These are phyloP conservation scores for Corydoras sp. DNA, from an alignment of 2,113 vertebrate genomes.

Conservation along the genomic window DNA sequence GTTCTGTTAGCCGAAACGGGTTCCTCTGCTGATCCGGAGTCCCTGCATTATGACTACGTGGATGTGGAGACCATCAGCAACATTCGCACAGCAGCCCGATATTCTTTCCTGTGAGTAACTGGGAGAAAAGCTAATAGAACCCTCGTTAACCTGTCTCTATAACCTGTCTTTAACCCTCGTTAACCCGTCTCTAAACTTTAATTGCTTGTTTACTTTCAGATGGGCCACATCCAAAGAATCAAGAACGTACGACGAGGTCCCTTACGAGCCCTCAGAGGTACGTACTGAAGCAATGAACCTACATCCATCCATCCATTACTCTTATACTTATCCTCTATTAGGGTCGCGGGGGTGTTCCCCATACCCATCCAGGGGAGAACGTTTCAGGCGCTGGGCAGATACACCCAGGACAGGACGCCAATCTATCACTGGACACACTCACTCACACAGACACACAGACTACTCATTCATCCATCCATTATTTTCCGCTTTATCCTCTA, in stretches of 20 bases:
- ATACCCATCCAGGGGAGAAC: too few species aligned
- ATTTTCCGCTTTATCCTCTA: too few species aligned
- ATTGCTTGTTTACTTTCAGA: conserved; percentile 53
- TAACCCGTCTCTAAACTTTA: too few species aligned
- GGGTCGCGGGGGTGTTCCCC: too few species aligned
- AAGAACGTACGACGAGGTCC: conserved; percentile 84
- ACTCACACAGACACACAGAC: too few species aligned
- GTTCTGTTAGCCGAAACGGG: conserved; percentile 86
- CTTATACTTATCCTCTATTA: too few species aligned
- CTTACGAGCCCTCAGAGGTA: conserved; percentile 67
- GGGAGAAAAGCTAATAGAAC: not conserved
- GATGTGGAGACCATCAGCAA: conserved; percentile 92
- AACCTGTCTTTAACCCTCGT: too few species aligned
- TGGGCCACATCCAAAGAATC: conserved; percentile 79
- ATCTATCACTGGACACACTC: too few species aligned
- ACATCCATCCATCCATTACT: too few species aligned
- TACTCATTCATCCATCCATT: too few species aligned
- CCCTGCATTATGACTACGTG: conserved; percentile 93
- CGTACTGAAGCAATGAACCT: not conserved
- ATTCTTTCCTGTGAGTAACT: conserved; percentile 89
- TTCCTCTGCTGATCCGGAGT: conserved; percentile 76
- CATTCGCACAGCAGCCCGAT: conserved; percentile 85
- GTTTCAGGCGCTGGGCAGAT: too few species aligned
- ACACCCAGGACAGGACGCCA: too few species aligned
- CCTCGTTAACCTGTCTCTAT: not conserved